These are phyloP conservation scores for Gadopsis bispinosus DNA, from an alignment of 2,797 vertebrate genomes.

Conservation along the genomic window DNA sequence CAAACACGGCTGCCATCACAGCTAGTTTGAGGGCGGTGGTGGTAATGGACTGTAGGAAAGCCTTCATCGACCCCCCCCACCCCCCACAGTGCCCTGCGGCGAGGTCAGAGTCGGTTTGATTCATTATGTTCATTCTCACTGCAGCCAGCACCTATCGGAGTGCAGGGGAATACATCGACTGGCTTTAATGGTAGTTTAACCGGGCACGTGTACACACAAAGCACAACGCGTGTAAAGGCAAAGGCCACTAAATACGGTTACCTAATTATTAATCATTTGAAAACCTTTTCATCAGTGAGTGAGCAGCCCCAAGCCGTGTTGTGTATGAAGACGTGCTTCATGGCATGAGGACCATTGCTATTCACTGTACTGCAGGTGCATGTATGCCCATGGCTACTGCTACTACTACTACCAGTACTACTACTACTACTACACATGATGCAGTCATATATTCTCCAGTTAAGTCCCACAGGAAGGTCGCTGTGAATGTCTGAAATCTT, in stretches of 20 bases:
- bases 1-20: slow-evolving; percentile 22
- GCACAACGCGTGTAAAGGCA: neutral
- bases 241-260: neutral
- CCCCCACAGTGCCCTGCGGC: slow-evolving; percentile 39
- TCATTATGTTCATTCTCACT: slow-evolving; percentile 46
- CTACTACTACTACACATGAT: neutral
- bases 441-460: neutral
- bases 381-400: neutral
- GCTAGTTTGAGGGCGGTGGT: slow-evolving; percentile 43
- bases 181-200: slow-evolving; percentile 59
- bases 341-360: neutral
- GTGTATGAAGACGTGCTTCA: neutral
- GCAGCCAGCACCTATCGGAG: slow-evolving; percentile 30
- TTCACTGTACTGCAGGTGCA: neutral
- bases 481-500: neutral
- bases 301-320: neutral
- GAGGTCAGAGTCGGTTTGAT: slow-evolving; percentile 63
- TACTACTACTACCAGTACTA: too few species aligned
- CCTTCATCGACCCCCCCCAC: slow-evolving; percentile 52
- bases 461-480: neutral
- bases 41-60: slow-evolving; percentile 70
- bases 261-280: neutral
- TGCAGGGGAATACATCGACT: slow-evolving; percentile 48
- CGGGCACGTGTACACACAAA: slow-evolving; percentile 8
- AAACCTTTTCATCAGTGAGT: neutral